phyloP scores from a whole-genome alignment of 2,888 invertebrate genomes.

The Linyphia triangularis region DNA sequence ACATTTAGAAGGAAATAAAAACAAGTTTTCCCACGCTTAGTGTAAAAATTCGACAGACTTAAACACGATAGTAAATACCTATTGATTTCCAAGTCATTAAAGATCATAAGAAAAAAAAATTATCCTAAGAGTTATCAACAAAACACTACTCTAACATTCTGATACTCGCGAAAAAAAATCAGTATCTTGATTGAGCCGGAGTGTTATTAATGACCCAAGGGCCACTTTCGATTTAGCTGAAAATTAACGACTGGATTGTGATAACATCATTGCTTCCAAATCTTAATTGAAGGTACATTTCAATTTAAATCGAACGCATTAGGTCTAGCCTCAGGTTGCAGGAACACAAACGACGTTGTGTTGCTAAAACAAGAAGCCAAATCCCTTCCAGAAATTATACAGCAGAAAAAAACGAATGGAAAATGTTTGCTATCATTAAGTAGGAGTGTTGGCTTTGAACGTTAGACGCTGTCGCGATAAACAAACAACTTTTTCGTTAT shows the following conservation, averaged over 20 bases:
- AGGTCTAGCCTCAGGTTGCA: not conserved
- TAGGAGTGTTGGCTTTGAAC: too few relatives aligned
- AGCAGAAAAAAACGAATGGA: not conserved
- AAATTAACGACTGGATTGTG: slow-evolving; percentile 22
- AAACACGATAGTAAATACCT: too few relatives aligned
- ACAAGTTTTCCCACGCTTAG: too few relatives aligned
- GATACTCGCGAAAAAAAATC: not conserved
- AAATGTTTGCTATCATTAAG: not conserved
- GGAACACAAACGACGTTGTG: not conserved
- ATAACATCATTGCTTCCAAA: not conserved
- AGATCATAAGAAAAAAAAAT: not conserved
- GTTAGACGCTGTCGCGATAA: not conserved
- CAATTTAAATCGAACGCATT: not conserved
- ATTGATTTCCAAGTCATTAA: too few relatives aligned
- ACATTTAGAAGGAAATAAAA: too few relatives aligned
- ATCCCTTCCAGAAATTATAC: not conserved
- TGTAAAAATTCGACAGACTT: too few relatives aligned
- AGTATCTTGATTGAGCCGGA: not conserved
- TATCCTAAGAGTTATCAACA: not conserved
- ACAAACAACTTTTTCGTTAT: not conserved
- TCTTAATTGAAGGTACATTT: slow-evolving; percentile 35
- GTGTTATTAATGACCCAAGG: slow-evolving; percentile 6
- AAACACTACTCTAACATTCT: not conserved
- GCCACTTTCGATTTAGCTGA: slow-evolving; percentile 18
- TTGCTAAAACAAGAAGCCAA: not conserved